Evolutionary conservation across 2,797 vertebrate species (phyloP), one percentile per base, ranked within the genome.

Genomic region (Danionella dracula): DNA sequence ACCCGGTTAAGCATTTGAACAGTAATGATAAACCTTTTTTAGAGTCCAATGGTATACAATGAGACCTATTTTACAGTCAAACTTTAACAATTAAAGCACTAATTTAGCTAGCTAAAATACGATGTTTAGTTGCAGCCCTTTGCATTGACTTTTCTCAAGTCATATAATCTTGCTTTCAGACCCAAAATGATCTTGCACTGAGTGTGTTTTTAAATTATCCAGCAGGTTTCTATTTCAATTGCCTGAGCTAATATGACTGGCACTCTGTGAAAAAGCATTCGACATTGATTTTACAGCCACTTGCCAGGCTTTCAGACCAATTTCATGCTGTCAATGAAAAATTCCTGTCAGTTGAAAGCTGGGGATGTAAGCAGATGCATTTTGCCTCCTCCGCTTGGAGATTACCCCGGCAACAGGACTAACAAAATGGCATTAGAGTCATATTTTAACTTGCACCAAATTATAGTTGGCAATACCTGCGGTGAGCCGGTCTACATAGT

Each of bases 381-480:
- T 83, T 74, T 79, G 81, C 81, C 73, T 79, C 84, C 84, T 86
- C 79, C 79, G 32, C 68, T 40, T 75, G 77, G 54, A 73, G 71
- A 84, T 87, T 79, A 75, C 72, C 89, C 87, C 68, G 71, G 89
- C 87, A 89, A 90, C 87, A 88, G 83, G 76, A 78, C 76, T 69
- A 73, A 7, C 60, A 38, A 68, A 64, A 80, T 82, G 79, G 85
- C 78, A 84, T 82, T 75, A 75, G 74, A 73, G 55, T 42, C 75
- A n/a, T 55, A 55, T 62, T 63, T 67, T 29, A 34, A 56, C 69
- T 69, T 72, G 64, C 34, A 27, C 61, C 38, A 41, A 15, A 56
- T 32, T 11, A 65, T 49, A 31, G 68, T 51, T 32, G 42, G 1
- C 54, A 38, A 19, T 50, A 38, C 59, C 66, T 46, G 8, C 38